phyloP scores from a whole-genome alignment of 2,113 vertebrate species.

The Takifugu bimaculatus region DNA sequence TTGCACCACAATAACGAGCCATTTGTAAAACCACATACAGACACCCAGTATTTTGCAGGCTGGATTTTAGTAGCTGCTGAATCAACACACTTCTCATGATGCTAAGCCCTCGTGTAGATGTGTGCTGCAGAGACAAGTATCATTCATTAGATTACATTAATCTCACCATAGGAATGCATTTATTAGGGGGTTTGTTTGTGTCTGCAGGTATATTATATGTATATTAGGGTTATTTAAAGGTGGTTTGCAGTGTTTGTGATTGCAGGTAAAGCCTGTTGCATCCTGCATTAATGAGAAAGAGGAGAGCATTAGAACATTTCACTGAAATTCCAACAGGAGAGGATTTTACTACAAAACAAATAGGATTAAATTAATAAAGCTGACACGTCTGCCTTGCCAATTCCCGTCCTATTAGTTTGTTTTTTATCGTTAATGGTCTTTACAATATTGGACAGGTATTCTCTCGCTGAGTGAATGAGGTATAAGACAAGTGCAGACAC shows the following conservation, averaged over 20 bases:
- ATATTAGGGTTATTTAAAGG: neutral
- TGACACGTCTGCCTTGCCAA: too few species aligned
- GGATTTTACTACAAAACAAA: neutral
- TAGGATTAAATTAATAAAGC: too few species aligned
- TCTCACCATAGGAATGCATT: too few species aligned
- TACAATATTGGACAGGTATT: slow-evolving; percentile 1
- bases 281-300: too few species aligned
- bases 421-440: slow-evolving; percentile 1
- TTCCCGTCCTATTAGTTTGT: neutral
- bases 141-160: too few species aligned
- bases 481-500: slow-evolving; percentile 4
- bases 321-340: neutral
- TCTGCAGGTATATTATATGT: slow-evolving; percentile 36
- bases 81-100: too few species aligned
- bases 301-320: too few species aligned
- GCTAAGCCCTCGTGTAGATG: neutral
- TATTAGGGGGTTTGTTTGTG: slow-evolving; percentile 20
- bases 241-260: neutral
- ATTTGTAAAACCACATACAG: neutral
- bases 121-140: neutral
- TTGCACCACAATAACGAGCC: too few species aligned
- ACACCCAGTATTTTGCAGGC: neutral
- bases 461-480: neutral
- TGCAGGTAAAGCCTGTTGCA: too few species aligned
- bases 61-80: neutral